Evolutionary conservation across 2,797 vertebrate species (phyloP).

Genomic region (Prunella strophiata): DNA sequence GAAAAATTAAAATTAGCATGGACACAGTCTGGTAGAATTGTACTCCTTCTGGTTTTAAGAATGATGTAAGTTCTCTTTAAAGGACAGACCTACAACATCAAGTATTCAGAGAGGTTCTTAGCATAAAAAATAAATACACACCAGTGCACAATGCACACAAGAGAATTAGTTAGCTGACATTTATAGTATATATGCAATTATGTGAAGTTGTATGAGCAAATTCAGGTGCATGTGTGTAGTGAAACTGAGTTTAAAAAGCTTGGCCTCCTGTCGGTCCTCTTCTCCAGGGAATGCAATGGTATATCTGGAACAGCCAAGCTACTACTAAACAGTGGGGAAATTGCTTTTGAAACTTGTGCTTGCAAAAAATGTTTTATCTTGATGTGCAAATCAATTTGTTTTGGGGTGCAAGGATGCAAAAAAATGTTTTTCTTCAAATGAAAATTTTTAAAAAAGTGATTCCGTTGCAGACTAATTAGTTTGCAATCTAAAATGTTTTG

Average conservation of each 20-base stretch:
- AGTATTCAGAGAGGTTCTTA: conserved; percentile 23
- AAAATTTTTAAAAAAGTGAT: background rate
- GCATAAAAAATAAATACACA: conserved; percentile 2
- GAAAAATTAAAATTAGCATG: conserved; percentile 6
- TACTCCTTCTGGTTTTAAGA: background rate
- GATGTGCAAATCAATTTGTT: background rate
- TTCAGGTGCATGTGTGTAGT: background rate
- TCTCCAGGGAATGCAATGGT: background rate
- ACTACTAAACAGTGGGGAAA: background rate
- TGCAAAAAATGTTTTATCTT: background rate
- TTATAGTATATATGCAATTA: background rate
- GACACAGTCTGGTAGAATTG: background rate
- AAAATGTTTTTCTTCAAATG: background rate
- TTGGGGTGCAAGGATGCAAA: background rate
- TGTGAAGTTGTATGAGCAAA: background rate
- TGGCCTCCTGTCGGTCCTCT: background rate
- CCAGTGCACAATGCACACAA: background rate
- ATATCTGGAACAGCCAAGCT: background rate
- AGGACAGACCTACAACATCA: background rate
- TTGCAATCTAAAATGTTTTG: conserved; percentile 56
- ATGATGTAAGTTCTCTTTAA: background rate
- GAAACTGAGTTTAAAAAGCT: background rate
- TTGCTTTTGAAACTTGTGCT: background rate
- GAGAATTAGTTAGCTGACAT: background rate
- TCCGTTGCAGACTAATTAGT: conserved; percentile 34